A percentile compares a stretch with the other conserved stretches of the same genome.
phyloP scores from a whole-genome alignment of 92 coral and sea anemone species.

The Phenganax stokvisi region DNA sequence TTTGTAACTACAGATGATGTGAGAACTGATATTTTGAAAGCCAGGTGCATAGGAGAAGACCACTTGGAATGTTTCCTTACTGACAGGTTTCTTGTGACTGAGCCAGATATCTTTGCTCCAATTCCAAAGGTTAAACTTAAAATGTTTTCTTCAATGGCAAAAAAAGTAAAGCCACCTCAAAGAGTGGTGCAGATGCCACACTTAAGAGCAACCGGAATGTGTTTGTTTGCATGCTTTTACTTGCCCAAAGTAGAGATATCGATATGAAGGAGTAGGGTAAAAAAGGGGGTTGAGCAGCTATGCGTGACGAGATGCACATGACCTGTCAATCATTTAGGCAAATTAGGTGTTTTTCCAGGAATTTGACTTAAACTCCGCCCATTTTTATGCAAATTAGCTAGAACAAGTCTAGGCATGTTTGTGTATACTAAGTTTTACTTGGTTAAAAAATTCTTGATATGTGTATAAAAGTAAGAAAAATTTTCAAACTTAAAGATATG shows the following conservation, averaged over 20 bases:
- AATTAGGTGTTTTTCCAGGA: too few relatives aligned
- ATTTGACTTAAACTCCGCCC: too few relatives aligned
- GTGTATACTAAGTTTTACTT: too few relatives aligned
- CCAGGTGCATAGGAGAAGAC: conserved; percentile 51
- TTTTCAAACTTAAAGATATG: too few relatives aligned
- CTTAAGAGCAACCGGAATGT: conserved; percentile 15
- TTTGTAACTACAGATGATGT: conserved; percentile 35
- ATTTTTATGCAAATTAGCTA: too few relatives aligned
- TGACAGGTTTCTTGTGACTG: not conserved
- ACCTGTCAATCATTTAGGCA: too few relatives aligned
- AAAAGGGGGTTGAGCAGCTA: too few relatives aligned
- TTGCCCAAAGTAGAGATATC: conserved; percentile 26
- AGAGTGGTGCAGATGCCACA: conserved; percentile 11
- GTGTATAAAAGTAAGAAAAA: too few relatives aligned
- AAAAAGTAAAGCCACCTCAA: conserved; percentile 11
- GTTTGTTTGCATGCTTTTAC: conserved; percentile 24
- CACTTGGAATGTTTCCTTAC: conserved; percentile 6
- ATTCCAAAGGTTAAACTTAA: conserved; percentile 17
- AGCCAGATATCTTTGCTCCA: conserved; percentile 26
- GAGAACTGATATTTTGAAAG: conserved; percentile 46
- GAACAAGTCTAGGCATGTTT: too few relatives aligned
- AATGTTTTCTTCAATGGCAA: conserved; percentile 20
- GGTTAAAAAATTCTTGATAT: too few relatives aligned
- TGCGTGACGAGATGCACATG: too few relatives aligned
- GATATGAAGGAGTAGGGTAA: conserved; percentile 7